Evolutionary conservation across 1,140 invertebrate species (phyloP).

Genomic region (Drosophila pachea): DNA sequence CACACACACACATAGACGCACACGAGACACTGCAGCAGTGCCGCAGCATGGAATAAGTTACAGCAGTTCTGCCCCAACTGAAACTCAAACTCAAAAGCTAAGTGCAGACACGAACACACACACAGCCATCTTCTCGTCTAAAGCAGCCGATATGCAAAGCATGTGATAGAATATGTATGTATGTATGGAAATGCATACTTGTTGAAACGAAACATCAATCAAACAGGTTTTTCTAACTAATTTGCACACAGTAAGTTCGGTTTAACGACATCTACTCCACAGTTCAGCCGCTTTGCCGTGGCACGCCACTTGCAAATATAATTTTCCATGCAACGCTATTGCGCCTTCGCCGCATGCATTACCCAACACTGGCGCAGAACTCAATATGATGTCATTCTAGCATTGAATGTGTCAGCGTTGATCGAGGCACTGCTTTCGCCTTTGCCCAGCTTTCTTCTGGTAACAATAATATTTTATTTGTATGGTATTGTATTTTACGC

Average conservation of each 20-base stretch:
- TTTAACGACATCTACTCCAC: constrained; percentile 2
- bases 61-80: no score
- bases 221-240: constrained; percentile 36
- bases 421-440: constrained; percentile 54
- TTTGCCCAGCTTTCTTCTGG: constrained; percentile 70
- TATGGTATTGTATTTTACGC: constrained; percentile 53
- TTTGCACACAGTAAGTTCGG: constrained; percentile 10
- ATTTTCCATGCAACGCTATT: background rate
- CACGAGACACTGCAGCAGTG: background rate
- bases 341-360: background rate
- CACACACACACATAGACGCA: constrained; percentile 30
- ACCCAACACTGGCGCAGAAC: constrained; percentile 2
- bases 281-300: background rate
- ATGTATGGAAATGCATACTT: background rate
- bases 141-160: constrained; percentile 65
- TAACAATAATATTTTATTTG: constrained; percentile 78
- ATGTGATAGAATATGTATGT: constrained; percentile 63
- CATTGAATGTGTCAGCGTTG: background rate
- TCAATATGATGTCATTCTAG: background rate
- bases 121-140: constrained; percentile 45
- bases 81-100: no score
- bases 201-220: constrained; percentile 7
- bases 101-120: constrained; percentile 3
- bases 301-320: constrained; percentile 3
- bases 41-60: no score